Base-by-base conservation (phyloP, 2,113 vertebrate species). In the Seriola rivoliana region DNA sequence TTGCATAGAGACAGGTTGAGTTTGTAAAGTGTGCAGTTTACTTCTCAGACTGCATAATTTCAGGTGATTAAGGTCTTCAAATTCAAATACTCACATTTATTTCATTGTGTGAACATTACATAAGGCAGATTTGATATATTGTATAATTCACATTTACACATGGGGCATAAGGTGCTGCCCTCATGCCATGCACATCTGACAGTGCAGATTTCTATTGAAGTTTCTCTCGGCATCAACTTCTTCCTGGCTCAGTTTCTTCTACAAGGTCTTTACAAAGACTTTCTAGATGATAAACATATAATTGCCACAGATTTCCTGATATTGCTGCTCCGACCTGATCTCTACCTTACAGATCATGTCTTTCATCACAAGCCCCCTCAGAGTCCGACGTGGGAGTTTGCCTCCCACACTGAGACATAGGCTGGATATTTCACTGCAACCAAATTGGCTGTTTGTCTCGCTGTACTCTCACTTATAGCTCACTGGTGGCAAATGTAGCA, bases 371-470 rank as follows among this genome's bases (percentile, higher is more conserved):
- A 71, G 32, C 42, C 55, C 57, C 68, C 69, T 23, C 19, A 46
- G 48, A 67, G 72, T 55, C 54, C 38, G n/a, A 50, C 1, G 62
- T 84, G 25, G 82, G 85, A 82, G 63, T 82, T 85, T 25, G 60
- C 76, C 60, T 86, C 81, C 80, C 55, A 68, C 79, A 63, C 85
- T 65, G 54, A 85, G 79, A 71, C 85, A 87, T 65, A 29, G 80
- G 75, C 73, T 74, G 78, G 67, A 87, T 85, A 63, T 84, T 89
- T 92, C 85, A 79, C 82, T n/a, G 78, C 70, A 58, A 86, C 88
- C 85, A 86, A 86, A 91, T 88, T 89, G 85, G 71, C 82, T 62
- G 34, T 91, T 90, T 89, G 83, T 93, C 88, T 89, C 55, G 9
- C 67, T 79, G 63, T 52, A 21, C 84, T 84, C 71, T 87, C 84